A percentile compares a stretch with the other conserved stretches of the same genome.
Conservation (phyloP, 2,113 vertebrate species). For the Enhydra lutris region DNA sequence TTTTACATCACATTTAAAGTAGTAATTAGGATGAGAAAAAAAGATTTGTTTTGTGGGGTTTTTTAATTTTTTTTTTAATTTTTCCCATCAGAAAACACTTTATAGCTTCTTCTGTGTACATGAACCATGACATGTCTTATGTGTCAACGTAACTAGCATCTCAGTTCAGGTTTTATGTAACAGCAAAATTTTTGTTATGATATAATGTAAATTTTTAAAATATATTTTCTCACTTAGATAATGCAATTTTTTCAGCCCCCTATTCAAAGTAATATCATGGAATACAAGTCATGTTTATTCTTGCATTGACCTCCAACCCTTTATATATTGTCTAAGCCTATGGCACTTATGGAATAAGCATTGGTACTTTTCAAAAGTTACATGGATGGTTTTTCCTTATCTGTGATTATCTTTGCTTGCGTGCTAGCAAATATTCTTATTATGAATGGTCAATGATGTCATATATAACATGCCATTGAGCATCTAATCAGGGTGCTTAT, state of each 20-base stretch:
- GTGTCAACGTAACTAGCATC: background rate
- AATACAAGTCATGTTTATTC: background rate
- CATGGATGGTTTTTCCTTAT: background rate
- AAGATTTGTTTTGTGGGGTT: background rate
- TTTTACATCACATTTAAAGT: background rate
- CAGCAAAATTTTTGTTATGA: background rate
- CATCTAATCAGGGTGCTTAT: background rate
- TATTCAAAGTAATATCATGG: background rate
- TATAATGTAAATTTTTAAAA: background rate
- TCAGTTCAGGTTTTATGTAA: background rate
- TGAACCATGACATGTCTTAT: background rate
- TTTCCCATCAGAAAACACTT: background rate
- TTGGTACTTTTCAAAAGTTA: background rate
- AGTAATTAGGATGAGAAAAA: background rate
- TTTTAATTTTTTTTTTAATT: background rate
- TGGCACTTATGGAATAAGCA: background rate
- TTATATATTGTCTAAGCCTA: background rate
- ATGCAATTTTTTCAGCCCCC: background rate
- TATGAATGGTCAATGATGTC: background rate
- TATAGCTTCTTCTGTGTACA: background rate
- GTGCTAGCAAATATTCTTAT: conserved; percentile 4
- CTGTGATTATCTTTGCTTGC: background rate
- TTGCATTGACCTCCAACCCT: background rate
- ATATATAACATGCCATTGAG: background rate
- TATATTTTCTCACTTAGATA: background rate